A percentile compares a stretch with the other conserved stretches of the same genome.
Evolutionary conservation across 2,113 vertebrate genomes (phyloP).

Genomic region (Syngnathus floridae): DNA sequence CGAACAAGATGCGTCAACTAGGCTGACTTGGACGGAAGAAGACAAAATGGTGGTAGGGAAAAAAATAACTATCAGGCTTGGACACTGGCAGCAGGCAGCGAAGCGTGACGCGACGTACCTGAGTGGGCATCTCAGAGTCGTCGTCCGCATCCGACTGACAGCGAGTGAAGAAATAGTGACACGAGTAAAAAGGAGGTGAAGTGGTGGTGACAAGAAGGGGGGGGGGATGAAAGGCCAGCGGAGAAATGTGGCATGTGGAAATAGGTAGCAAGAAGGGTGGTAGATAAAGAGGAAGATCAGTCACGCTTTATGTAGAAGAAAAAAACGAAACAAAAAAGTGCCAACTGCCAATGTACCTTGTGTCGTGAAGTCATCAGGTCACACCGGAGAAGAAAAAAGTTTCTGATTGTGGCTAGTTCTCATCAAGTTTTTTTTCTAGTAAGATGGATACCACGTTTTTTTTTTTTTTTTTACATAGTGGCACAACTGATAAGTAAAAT

Average conservation of each 20-base stretch:
- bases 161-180: constrained; percentile 58
- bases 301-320: not conserved
- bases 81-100: not conserved
- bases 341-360: not conserved
- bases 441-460: too few species aligned
- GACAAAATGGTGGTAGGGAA: constrained; percentile 11
- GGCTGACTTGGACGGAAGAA: constrained; percentile 9
- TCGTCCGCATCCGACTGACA: constrained; percentile 94
- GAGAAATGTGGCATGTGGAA: not conserved
- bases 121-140: constrained; percentile 76
- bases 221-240: too few species aligned
- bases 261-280: not conserved
- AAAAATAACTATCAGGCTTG: constrained; percentile 12
- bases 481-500: not conserved
- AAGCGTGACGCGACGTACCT: constrained; percentile 48
- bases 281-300: not conserved
- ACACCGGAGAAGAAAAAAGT: not conserved
- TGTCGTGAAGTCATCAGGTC: not conserved
- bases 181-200: constrained; percentile 13
- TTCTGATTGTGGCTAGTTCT: too few species aligned
- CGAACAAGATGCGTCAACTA: constrained; percentile 16
- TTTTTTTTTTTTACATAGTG: too few species aligned
- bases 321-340: not conserved
- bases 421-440: too few species aligned
- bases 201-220: not conserved